Percentiles rank a stretch among this genome's conserved stretches.
Evolutionary conservation across 2,797 vertebrate genomes (phyloP).

Genomic region (Leucoraja ocellata): DNA sequence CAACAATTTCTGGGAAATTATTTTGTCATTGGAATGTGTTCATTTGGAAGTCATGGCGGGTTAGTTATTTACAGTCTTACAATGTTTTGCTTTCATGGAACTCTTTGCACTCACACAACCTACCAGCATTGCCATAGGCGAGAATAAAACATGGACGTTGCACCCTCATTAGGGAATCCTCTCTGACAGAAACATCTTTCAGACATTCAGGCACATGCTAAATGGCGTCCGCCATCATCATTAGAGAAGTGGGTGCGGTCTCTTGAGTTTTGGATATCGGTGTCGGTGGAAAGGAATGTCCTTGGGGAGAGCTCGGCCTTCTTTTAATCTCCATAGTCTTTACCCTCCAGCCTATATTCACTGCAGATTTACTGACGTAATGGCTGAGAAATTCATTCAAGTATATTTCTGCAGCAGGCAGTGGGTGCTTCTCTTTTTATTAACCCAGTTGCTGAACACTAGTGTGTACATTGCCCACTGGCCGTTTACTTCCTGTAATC

Average conservation of each 20-base stretch:
- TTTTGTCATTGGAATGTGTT: neutral
- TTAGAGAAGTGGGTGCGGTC: neutral
- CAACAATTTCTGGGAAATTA: neutral
- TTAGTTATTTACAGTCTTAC: neutral
- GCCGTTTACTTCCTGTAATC: too few relatives aligned
- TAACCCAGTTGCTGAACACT: too few relatives aligned
- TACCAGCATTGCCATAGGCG: neutral
- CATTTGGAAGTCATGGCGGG: neutral
- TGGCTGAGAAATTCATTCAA: too few relatives aligned
- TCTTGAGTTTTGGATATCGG: neutral
- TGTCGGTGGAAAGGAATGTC: neutral
- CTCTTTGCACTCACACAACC: neutral
- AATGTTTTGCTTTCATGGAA: neutral
- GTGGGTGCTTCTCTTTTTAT: too few relatives aligned
- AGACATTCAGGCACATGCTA: neutral
- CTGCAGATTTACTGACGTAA: neutral
- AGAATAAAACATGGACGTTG: neutral
- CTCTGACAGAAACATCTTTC: neutral
- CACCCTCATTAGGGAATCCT: neutral
- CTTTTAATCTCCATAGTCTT: neutral
- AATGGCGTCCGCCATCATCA: neutral
- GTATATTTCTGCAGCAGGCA: too few relatives aligned
- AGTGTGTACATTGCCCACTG: too few relatives aligned
- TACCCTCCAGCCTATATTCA: neutral
- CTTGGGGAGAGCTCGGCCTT: neutral